phyloP scores from a whole-genome alignment of 2,113 vertebrate species.

The Etheostoma spectabile region DNA sequence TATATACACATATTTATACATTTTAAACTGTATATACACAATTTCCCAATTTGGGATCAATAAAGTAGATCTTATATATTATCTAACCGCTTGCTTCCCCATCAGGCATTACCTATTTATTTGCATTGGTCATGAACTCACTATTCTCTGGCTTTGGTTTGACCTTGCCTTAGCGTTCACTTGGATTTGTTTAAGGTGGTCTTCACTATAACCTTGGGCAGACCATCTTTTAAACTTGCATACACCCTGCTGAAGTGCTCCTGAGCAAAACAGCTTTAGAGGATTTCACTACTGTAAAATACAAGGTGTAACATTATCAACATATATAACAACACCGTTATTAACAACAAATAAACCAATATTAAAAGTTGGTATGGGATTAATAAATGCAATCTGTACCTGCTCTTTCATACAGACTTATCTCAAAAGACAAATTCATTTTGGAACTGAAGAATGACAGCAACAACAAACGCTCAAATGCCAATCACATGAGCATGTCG shows the following conservation, averaged over 20 bases:
- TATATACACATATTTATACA: no score
- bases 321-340: not conserved
- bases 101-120: no score
- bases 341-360: not conserved
- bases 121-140: no score
- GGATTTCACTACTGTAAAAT: not conserved
- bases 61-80: no score
- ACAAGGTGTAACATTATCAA: not conserved
- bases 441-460: not conserved
- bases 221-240: not conserved
- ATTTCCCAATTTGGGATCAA: no score
- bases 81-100: no score
- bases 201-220: not conserved
- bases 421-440: constrained; percentile 35
- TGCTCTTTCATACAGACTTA: not conserved
- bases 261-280: not conserved
- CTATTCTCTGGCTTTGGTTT: not conserved
- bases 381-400: not conserved
- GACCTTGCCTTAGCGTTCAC: not conserved
- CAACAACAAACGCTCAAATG: not conserved
- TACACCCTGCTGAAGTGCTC: not conserved
- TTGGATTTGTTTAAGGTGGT: not conserved
- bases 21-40: no score
- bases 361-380: not conserved
- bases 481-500: constrained; percentile 39